A percentile compares a stretch with the other conserved stretches of the same genome.
These are phyloP conservation scores for Oryctolagus cuniculus DNA, from an alignment of 2,113 vertebrate species.

Conservation along the genomic window mOryCun1.1 NC_091449.1:49735501-49736000, in stretches of 20 bases:
- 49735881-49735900: background rate
- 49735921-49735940: background rate
- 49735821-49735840: background rate
- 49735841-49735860: background rate
- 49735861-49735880: background rate
- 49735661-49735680: background rate
- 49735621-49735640: background rate
- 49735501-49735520: background rate
- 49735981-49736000: background rate
- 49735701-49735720: background rate
- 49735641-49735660: conserved; percentile 13
- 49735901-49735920: background rate
- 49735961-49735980: background rate
- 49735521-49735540: background rate
- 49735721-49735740: background rate
- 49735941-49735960: background rate
- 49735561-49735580: background rate
- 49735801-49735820: background rate
- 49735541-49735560: background rate
- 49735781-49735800: background rate
- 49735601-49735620: background rate
- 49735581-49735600: conserved; percentile 14
- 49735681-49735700: background rate
- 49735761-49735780: background rate
- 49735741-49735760: background rate